Evolutionary conservation across 2,888 invertebrate genomes (phyloP).

Genomic region (Drosophila atroscutellata): DNA sequence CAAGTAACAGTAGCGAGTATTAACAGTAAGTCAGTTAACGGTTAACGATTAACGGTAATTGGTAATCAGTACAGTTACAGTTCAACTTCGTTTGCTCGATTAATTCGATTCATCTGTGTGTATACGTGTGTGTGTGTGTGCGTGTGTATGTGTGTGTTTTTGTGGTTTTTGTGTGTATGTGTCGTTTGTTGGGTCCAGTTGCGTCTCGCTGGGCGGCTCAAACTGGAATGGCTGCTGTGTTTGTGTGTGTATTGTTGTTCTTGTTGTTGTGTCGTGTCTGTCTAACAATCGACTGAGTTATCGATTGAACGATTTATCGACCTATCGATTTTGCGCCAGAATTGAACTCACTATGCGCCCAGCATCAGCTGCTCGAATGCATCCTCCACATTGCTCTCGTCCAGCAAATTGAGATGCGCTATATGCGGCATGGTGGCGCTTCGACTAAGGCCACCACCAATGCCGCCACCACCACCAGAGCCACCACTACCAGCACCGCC

Average conservation of each 20-base stretch:
- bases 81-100: conserved; percentile 27
- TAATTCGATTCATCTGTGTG: conserved; percentile 11
- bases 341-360: conserved; percentile 77
- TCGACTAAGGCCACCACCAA: conserved; percentile 87
- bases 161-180: conserved; percentile 24
- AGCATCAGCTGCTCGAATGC: conserved; percentile 94
- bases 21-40: conserved; percentile 42
- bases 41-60: conserved; percentile 57
- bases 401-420: conserved; percentile 88
- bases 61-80: conserved; percentile 73
- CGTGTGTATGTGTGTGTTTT: conserved; percentile 14
- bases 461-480: conserved; percentile 16
- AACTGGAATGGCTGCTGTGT: conserved; percentile 56
- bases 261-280: conserved; percentile 14
- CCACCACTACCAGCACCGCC: conserved; percentile 24
- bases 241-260: conserved; percentile 28
- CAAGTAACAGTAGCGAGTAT: conserved; percentile 45
- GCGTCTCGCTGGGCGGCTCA: conserved; percentile 63
- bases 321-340: conserved; percentile 14
- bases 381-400: conserved; percentile 93
- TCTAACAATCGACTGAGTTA: conserved; percentile 28
- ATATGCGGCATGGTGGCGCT: conserved; percentile 92
- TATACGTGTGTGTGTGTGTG: conserved; percentile 6
- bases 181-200: conserved; percentile 62
- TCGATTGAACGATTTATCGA: conserved; percentile 37